phyloP scores from a whole-genome alignment of 1,140 invertebrate species.

The honey bee (Apis mellifera) region DNA sequence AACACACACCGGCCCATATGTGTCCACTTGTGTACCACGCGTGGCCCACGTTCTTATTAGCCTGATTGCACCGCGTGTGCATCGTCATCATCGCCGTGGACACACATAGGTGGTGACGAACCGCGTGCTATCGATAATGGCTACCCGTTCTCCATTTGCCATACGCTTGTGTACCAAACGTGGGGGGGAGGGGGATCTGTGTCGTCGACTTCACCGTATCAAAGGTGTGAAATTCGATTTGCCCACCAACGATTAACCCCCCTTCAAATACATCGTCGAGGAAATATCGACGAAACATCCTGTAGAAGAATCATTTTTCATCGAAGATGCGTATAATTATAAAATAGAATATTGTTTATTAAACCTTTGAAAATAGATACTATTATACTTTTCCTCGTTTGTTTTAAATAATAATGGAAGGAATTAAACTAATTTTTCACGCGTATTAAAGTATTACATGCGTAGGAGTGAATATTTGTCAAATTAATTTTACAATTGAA shows the following conservation, averaged over 20 bases:
- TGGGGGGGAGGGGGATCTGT: no score
- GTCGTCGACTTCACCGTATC: conserved; percentile 28
- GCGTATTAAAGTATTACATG: no score
- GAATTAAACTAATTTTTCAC: no score
- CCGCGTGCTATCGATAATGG: conserved; percentile 25
- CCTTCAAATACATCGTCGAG: background rate
- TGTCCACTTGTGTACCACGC: background rate
- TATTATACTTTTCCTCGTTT: no score
- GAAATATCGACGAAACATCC: background rate
- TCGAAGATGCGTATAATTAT: background rate
- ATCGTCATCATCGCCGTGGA: conserved; percentile 14
- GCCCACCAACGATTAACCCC: background rate
- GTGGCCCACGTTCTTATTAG: conserved; percentile 56
- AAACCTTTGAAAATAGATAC: background rate
- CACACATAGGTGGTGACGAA: conserved; percentile 24
- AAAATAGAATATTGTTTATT: background rate
- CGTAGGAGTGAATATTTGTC: no score
- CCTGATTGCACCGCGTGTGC: conserved; percentile 37
- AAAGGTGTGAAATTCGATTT: conserved; percentile 30
- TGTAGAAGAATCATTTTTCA: background rate
- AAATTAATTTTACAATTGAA: no score
- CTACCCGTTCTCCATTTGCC: background rate
- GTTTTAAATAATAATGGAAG: no score
- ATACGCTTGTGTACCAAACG: conserved; percentile 21
- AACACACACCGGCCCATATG: conserved; percentile 52